Base-by-base conservation (phyloP, 1,140 invertebrate genomes). In the Drosophila fuyamai region DNA sequence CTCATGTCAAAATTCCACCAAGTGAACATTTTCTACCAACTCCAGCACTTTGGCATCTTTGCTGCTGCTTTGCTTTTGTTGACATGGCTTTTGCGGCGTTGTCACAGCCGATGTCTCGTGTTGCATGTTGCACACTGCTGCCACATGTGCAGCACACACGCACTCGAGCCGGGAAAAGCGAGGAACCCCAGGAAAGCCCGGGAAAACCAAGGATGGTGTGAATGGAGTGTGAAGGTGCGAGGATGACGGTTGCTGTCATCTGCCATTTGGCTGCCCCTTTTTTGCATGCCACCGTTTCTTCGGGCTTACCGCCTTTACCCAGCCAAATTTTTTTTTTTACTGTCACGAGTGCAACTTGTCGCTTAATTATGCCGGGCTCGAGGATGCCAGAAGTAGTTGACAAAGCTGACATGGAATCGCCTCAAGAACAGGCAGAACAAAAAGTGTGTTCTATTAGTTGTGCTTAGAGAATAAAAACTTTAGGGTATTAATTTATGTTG, bases 81-180 rank as follows among this genome's bases (percentile, higher is more conserved):
- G 83, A 88, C 83, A 88, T 53, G 77, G 80, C 84, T 83, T 79
- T 71, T 83, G 77, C 76, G 83, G 85, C 79, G 67, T 79, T 88
- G 83, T 89, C 63, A 70, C 83, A 88, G 83, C 84, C 63, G 84
- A 73, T 89, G 83, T 89, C 84, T 78, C 84, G 79, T 83, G 79
- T 80, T 89, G 80, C 76, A 61, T 59, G 67, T 71, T 68, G 71
- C 84, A 79, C 53, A 46, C 56, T 46, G 32, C 41, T 54, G 68
- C 48, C 67, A 48, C 68, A 56, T 59, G 63, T 67, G 59, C 62
- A 47, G 46, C 66, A 43, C 18, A 40, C 27, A 9, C n/a, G 18
- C 41, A 12, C 27, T 38, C 7, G 32, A 40, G 44, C 14, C 5
- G n/a, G 48, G 29, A 35, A 35, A 12, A 35, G 23, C 12, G 14